A percentile compares a stretch with the other conserved stretches of the same genome.
Conservation (phyloP, 2,888 invertebrate species). For the Papilio gigon region DNA sequence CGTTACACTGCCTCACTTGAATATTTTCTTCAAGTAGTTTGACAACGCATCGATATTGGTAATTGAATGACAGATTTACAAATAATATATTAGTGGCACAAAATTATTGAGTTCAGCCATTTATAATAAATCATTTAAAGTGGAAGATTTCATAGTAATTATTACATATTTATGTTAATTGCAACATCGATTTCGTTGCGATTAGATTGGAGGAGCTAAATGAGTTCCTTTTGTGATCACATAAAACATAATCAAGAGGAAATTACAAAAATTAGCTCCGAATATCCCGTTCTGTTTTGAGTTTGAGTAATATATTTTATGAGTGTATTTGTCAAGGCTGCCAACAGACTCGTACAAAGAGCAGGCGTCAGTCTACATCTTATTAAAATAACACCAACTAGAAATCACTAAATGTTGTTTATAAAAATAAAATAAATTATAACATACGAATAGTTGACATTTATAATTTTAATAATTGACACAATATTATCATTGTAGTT, state of each 20-base stretch:
- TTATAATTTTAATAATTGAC: background rate
- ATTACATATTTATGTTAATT: conserved; percentile 25
- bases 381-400: conserved; percentile 17
- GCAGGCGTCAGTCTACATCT: conserved; percentile 23
- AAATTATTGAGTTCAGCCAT: conserved; percentile 1
- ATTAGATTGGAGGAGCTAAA: conserved; percentile 12
- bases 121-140: conserved; percentile 3
- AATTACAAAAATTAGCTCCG: conserved; percentile 20
- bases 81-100: background rate
- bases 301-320: conserved; percentile 19
- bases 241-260: conserved; percentile 32
- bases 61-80: background rate
- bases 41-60: background rate
- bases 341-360: conserved; percentile 5
- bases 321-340: conserved; percentile 22
- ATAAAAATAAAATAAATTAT: conserved; percentile 3
- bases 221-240: conserved; percentile 19
- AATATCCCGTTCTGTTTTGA: conserved; percentile 24
- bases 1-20: too few species aligned
- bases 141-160: background rate
- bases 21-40: background rate
- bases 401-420: conserved; percentile 18
- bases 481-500: background rate
- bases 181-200: conserved; percentile 7
- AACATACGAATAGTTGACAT: background rate